A percentile compares a stretch with the other conserved stretches of the same genome.
phyloP scores from a whole-genome alignment of 2,113 vertebrate genomes.

The Anseranas semipalmata region DNA sequence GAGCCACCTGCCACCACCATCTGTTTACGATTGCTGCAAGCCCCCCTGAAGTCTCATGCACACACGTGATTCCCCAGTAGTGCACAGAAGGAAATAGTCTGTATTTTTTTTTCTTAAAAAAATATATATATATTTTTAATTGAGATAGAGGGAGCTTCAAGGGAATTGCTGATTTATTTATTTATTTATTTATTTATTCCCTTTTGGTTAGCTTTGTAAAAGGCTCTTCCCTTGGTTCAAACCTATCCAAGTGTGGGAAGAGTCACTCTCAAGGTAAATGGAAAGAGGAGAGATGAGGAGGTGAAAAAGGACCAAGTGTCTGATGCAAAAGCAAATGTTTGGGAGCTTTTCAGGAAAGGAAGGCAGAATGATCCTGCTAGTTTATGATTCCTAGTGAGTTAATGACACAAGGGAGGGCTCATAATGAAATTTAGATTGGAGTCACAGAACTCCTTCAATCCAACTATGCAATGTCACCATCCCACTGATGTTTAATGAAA shows the following conservation, averaged over 20 bases:
- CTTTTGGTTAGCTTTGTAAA: not conserved
- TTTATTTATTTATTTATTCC: not conserved
- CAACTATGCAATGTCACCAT: not conserved
- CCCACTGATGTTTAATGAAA: not conserved
- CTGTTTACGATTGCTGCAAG: not conserved
- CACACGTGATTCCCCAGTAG: accelerated
- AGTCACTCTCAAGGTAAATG: not conserved
- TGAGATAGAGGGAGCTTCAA: not conserved
- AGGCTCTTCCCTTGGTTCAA: not conserved
- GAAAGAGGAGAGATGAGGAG: no score
- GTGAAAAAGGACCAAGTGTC: not conserved
- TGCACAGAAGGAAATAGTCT: not conserved
- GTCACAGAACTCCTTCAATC: not conserved
- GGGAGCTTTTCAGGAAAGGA: not conserved
- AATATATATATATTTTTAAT: no score
- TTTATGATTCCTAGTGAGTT: not conserved
- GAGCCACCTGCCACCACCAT: not conserved
- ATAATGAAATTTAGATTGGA: not conserved
- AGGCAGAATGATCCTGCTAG: not conserved
- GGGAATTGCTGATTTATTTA: not conserved
- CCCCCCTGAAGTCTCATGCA: not conserved
- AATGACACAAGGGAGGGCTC: not conserved
- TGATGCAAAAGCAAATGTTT: not conserved
- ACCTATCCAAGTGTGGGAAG: not conserved
- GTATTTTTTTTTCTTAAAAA: not conserved